Percentiles rank a stretch among this genome's conserved stretches.
These are phyloP conservation scores for Drosophila burlai DNA, from an alignment of 1,140 invertebrate genomes.

Conservation along the genomic window DNA sequence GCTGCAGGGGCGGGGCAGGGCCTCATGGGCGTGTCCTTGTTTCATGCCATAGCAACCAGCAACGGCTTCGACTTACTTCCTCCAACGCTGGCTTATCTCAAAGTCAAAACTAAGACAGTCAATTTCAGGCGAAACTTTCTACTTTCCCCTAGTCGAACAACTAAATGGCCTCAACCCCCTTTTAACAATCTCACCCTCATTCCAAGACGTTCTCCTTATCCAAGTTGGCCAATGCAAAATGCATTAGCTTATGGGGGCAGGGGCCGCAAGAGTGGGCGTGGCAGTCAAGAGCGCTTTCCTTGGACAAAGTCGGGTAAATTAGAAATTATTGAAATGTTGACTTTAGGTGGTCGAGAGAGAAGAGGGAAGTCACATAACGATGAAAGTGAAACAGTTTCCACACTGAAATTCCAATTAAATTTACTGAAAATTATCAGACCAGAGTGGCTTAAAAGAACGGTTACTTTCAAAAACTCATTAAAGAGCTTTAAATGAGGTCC, in stretches of 20 bases:
- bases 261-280: constrained; percentile 4
- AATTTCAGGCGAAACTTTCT: constrained; percentile 53
- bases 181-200: neutral
- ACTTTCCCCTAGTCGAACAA: constrained; percentile 24
- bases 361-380: neutral
- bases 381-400: constrained; percentile 4
- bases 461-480: constrained; percentile 1
- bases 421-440: neutral
- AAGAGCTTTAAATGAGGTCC: neutral
- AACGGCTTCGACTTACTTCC: constrained; percentile 28
- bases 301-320: constrained; percentile 44
- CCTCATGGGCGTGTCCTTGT: constrained; percentile 44
- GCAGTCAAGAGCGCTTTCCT: constrained; percentile 9
- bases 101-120: constrained; percentile 69
- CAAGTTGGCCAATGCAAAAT: constrained; percentile 63
- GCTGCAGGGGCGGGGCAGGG: neutral
- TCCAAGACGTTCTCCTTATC: neutral
- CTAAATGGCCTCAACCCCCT: constrained; percentile 19
- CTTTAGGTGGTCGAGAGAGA: constrained; percentile 8
- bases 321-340: constrained; percentile 59
- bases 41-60: constrained; percentile 32
- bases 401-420: constrained; percentile 1
- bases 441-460: neutral
- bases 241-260: constrained; percentile 42
- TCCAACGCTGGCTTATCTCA: constrained; percentile 36